phyloP scores from a whole-genome alignment of 2,888 invertebrate species.

The Leptinotarsa peninsularis region DNA sequence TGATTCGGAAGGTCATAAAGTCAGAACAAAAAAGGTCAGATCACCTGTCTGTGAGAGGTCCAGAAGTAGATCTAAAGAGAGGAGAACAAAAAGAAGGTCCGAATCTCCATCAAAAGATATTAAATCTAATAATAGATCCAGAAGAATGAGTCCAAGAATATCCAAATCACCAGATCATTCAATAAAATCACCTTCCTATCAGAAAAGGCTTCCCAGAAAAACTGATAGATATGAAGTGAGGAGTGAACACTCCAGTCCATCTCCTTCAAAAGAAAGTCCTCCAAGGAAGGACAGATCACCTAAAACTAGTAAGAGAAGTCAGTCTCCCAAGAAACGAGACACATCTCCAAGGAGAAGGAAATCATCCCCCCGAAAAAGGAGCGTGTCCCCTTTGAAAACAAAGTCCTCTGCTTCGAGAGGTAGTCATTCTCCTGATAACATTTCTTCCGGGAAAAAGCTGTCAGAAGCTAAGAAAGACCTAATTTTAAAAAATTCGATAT shows the following conservation, averaged over 20 bases:
- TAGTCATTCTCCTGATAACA: slow-evolving; percentile 21
- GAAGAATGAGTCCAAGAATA: neutral
- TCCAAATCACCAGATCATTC: neutral
- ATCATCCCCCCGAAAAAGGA: slow-evolving; percentile 25
- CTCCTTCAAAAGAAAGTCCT: slow-evolving; percentile 10
- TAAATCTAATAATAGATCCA: neutral
- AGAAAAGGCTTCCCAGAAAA: neutral
- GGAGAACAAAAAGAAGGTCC: neutral
- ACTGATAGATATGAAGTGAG: neutral
- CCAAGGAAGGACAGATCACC: slow-evolving; percentile 11
- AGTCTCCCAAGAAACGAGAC: slow-evolving; percentile 24
- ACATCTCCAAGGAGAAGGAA: slow-evolving; percentile 20
- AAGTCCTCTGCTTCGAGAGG: slow-evolving; percentile 21
- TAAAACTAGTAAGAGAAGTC: slow-evolving; percentile 1
- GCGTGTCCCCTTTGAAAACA: slow-evolving; percentile 15
- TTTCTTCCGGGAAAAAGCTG: slow-evolving; percentile 15
- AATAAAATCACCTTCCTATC: neutral
- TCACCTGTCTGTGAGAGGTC: neutral
- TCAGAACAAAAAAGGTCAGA: slow-evolving; percentile 27
- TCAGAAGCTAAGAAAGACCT: slow-evolving; percentile 26
- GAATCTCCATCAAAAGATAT: slow-evolving; percentile 9
- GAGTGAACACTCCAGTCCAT: slow-evolving; percentile 1
- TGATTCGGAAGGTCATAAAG: slow-evolving; percentile 13
- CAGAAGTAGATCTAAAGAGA: slow-evolving; percentile 26
- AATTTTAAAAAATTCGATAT: slow-evolving; percentile 29